A percentile compares a stretch with the other conserved stretches of the same genome.
phyloP scores from a whole-genome alignment of 1,140 invertebrate species.

The Triops cancriformis region DNA sequence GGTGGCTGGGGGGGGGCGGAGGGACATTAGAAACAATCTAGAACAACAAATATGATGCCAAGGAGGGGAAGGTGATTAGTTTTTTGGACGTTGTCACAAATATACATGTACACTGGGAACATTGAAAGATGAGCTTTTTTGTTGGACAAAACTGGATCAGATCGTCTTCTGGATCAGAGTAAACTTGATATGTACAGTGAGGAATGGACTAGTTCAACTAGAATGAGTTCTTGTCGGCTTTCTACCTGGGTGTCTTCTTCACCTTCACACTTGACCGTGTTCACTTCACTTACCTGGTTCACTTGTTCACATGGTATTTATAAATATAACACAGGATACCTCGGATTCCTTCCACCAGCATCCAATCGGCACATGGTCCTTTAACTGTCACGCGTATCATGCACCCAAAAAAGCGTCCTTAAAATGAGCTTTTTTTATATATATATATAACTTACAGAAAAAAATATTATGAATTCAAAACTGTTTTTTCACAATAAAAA shows the following conservation, averaged over 20 bases:
- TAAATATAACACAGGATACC: constrained; percentile 1
- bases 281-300: too few relatives aligned
- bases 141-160: background rate
- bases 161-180: background rate
- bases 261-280: background rate
- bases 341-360: background rate
- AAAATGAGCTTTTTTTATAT: too few relatives aligned
- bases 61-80: background rate
- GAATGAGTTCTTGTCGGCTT: background rate
- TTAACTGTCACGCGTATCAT: too few relatives aligned
- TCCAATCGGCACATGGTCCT: too few relatives aligned
- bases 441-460: too few relatives aligned
- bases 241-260: background rate
- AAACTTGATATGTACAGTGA: background rate
- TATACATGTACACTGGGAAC: background rate
- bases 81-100: too few relatives aligned
- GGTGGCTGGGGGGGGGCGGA: too few relatives aligned
- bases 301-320: background rate
- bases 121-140: constrained; percentile 6
- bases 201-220: constrained; percentile 13
- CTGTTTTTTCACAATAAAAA: too few relatives aligned
- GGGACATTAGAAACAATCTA: background rate
- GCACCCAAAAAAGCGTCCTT: too few relatives aligned
- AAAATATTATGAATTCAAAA: too few relatives aligned
- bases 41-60: background rate